Evolutionary conservation across 2,113 vertebrate species (phyloP), one percentile per base, ranked within the genome.

Genomic region (Aviceda subcristata): DNA sequence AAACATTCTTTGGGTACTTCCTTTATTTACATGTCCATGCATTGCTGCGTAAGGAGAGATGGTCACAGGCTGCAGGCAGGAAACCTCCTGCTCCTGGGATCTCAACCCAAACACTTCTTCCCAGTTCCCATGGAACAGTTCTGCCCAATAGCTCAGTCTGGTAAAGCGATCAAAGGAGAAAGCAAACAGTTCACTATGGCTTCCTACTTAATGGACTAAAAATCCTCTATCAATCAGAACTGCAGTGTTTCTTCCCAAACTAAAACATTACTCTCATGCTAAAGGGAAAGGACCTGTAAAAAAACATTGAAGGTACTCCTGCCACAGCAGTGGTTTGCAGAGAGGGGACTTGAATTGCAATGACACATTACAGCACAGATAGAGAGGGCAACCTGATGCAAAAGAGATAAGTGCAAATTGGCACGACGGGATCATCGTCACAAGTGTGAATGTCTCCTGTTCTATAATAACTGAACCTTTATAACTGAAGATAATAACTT

Each of bases 391-490:
- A 4, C 32, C 60, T 87, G 41, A 46, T 50, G 38, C 34, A n/a
- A 22, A 22, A 32, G 64, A 51, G 10, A 3, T 0, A 11, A 51
- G 27, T 29, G n/a, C 27, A 46, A 24, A 18, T 1, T n/a, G 68
- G 39, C 71, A 53, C 1, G 0, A 4, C 7, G 14, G 50, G 10
- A 24, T 56, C 1, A 0, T 64, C 53, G 15, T 11, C 3, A 1
- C 81, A 50, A 18, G 36, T 23, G 75, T 34, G 68, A 27, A 11
- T 45, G 43, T 59, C 43, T 56, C 48, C 45, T 71, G 12, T 41
- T 53, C 50, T 48, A 0, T 39, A 30, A 34, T 23, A 59, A 19
- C 12, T 38, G 60, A 88, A 56, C 43, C 21, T 21, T n/a, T n/a
- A n/a, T n/a, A n/a, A n/a, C n/a, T n/a, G n/a, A n/a, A n/a, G n/a